phyloP scores from a whole-genome alignment of 2,797 vertebrate species.

The Typhlichthys subterraneus region DNA sequence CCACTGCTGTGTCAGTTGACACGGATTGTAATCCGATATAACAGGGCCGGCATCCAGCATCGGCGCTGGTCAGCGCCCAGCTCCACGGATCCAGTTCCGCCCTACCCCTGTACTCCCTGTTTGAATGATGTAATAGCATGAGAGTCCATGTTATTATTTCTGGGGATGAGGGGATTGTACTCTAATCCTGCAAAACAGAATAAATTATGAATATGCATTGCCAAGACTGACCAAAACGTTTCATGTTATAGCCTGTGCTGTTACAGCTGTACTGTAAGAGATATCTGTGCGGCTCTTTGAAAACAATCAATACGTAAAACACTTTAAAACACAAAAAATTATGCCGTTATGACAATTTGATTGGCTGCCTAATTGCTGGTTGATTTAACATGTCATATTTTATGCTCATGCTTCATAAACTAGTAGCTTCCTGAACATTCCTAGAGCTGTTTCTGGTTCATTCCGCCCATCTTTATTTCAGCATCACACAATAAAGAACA shows the following conservation, averaged over 20 bases:
- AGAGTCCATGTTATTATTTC: constrained; percentile 10
- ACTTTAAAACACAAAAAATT: neutral
- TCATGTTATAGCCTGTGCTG: constrained; percentile 13
- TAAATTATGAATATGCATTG: constrained; percentile 34
- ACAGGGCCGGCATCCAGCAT: constrained; percentile 24
- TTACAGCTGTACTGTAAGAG: constrained; percentile 3
- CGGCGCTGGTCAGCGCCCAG: constrained; percentile 46
- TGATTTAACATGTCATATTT: neutral
- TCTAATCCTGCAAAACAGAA: constrained; percentile 12
- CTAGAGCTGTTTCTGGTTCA: no score
- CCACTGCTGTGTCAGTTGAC: constrained; percentile 37
- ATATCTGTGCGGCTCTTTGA: neutral
- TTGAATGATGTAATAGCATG: constrained; percentile 9
- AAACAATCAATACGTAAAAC: no score
- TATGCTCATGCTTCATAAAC: no score
- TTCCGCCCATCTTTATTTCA: no score
- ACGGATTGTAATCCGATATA: constrained; percentile 41
- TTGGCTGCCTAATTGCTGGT: neutral
- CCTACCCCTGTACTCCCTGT: neutral
- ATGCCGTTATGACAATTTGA: neutral
- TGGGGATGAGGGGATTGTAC: neutral
- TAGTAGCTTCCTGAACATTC: no score
- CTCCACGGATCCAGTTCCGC: constrained; percentile 30
- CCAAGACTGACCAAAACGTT: neutral
- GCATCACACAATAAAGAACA: no score